Evolutionary conservation across 1,140 invertebrate genomes (phyloP), one percentile per base, ranked within the genome.

Genomic region (Camponotus floridanus): DNA sequence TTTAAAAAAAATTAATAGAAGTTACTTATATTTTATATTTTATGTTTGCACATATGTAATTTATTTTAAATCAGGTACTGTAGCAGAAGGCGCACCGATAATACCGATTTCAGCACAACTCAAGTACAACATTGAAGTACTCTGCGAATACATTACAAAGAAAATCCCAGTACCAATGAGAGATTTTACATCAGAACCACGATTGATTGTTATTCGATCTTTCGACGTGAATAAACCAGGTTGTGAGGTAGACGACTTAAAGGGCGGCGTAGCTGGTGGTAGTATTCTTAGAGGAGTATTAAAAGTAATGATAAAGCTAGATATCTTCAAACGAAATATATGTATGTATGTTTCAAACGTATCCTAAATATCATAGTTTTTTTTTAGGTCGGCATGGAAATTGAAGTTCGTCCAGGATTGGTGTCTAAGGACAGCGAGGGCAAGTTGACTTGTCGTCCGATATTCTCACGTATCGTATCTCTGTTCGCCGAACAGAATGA

Each of bases 141-240:
- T 99, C 21, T 99, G 99, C 94, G 79, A 73, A 1, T 83, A 83
- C 99, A 99, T 94, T 98, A 99, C 85, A 98, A 97, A 99, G 94
- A 99, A 99, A 94, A 99, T 99, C 92, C 99, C 99, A 2, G 97
- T 99, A 73, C 99, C 99, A 13, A 90, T 98, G 79, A 96, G 99
- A 85, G 99, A 99, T 94, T 99, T 99, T 92, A 97, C 98, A 5
- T 98, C 98, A 6, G 97, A 98, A 67, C 99, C 99, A n/a, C 97
- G 99, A 87, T 96, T 99, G 86, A 99, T 99, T 93, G 99, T 99
- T 48, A 99, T 99, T 93, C 96, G 99, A 88, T 99, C 99, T 11
- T 99, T 99, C 95, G 99, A 99, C 95, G 99, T 99, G 0, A 99
- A 99, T 95, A 99, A 99, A 95, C 99, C 99, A 26, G 99, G 99